These are phyloP conservation scores for Macrotus californicus DNA, from an alignment of 2,113 vertebrate genomes.

Conservation along the genomic window DNA sequence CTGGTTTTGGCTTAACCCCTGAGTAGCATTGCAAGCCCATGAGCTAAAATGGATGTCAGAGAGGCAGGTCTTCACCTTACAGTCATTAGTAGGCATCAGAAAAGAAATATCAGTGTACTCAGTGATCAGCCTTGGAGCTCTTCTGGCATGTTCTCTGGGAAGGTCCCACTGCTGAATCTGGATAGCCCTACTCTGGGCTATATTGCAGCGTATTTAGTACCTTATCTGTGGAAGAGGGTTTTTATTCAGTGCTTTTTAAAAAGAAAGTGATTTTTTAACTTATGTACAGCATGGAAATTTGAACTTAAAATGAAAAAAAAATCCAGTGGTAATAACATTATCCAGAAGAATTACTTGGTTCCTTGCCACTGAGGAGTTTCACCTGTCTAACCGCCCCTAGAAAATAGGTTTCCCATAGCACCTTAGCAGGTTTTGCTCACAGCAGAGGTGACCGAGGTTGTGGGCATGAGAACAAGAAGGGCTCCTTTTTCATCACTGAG, in stretches of 20 bases:
- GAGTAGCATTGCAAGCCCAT: neutral
- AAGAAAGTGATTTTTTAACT: neutral
- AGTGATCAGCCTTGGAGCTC: neutral
- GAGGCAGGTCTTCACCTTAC: neutral
- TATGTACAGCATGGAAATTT: neutral
- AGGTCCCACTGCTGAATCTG: neutral
- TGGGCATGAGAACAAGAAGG: neutral
- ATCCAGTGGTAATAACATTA: neutral
- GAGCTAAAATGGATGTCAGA: neutral
- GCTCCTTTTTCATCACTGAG: neutral
- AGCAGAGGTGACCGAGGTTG: neutral
- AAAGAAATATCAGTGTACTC: neutral
- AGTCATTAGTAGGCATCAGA: neutral
- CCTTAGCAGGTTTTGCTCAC: neutral
- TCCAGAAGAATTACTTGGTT: neutral
- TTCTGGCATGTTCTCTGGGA: neutral
- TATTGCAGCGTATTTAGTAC: neutral
- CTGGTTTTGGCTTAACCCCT: neutral
- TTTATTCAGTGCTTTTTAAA: neutral
- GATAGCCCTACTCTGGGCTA: neutral
- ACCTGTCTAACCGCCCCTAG: neutral
- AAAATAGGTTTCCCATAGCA: neutral
- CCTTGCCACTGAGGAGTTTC: neutral
- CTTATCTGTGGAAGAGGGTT: neutral
- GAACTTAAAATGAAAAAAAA: neutral